These are phyloP conservation scores for Drosophila bocqueti DNA, from an alignment of 1,140 invertebrate genomes.

Conservation along the genomic window DNA sequence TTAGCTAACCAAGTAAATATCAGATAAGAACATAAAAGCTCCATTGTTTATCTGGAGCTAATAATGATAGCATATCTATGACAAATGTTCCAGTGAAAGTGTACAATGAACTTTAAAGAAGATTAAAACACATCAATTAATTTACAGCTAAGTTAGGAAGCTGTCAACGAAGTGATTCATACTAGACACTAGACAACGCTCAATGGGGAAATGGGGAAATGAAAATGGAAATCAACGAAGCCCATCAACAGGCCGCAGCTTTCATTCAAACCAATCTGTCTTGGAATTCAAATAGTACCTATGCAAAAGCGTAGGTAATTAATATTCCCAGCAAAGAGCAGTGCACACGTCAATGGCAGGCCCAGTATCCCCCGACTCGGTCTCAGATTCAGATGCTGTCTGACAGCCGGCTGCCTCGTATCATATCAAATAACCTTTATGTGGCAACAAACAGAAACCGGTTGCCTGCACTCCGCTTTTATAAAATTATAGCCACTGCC, in stretches of 20 bases:
- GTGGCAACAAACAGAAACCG: conserved; percentile 64
- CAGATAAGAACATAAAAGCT: conserved; percentile 19
- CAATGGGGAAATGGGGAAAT: conserved; percentile 12
- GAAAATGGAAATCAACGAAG: conserved; percentile 8
- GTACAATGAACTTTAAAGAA: conserved; percentile 5
- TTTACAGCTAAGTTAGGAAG: not conserved
- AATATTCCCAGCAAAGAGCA: conserved; percentile 37
- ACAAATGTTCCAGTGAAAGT: conserved; percentile 1
- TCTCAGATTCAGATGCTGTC: conserved; percentile 26
- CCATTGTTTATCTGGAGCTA: not conserved
- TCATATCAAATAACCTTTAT: conserved; percentile 80
- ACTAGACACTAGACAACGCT: conserved; percentile 1
- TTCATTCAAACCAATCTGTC: conserved; percentile 32
- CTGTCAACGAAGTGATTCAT: conserved; percentile 1
- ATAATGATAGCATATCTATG: conserved; percentile 11
- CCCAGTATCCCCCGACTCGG: conserved; percentile 23
- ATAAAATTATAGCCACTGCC: conserved; percentile 19
- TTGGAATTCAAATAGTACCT: conserved; percentile 9
- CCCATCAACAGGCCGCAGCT: conserved; percentile 30
- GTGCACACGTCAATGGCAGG: conserved; percentile 48
- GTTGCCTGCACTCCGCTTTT: conserved; percentile 59
- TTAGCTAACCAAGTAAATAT: not conserved
- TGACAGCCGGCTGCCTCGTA: conserved; percentile 39
- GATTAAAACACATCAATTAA: not conserved
- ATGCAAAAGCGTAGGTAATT: conserved; percentile 42